Base-by-base conservation (phyloP, 2,888 invertebrate genomes). In the Pandemis corylana region DNA sequence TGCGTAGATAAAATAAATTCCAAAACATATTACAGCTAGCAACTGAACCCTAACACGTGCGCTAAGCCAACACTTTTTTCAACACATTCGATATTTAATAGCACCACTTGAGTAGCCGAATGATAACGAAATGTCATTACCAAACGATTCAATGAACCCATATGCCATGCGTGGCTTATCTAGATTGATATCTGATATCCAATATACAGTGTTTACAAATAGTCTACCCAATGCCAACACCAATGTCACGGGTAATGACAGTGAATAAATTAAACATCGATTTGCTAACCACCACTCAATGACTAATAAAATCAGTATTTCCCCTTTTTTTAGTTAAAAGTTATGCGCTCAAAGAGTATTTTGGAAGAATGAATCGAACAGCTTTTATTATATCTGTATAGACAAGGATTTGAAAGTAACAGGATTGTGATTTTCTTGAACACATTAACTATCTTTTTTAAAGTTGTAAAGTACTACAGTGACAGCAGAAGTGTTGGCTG, bases 111-210 rank as follows among this genome's bases (percentile, higher is more conserved):
- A 59, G 44, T 36, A 41, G 28, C 63, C 13, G n/a, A 56, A 46
- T 56, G 68, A 42, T 36, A 41, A 12, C 41, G 64, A 44, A 68
- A 64, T 68, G 73, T 73, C 64, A 51, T 59, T 73, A 59, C 56
- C 73, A 63, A 59, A 73, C 73, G 49, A 68, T 68, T 73, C 73
- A 73, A 64, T 73, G 73, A 73, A 64, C 68, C 12, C 42, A 56
- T 64, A 56, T 46, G 64, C 3, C 64, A 46, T 64, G 36, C 46
- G 72, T 64, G 68, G 73, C 64, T 72, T 64, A 73, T 73, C 68
- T 49, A 64, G 68, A 73, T 73, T 68, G 73, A 64, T 53, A 73
- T 56, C 53, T 64, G 68, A 73, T 68, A 73, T 59, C 71, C 15
- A 13, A 41, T 63, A 51, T 49, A 53, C 36, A 28, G 46, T 62